phyloP scores from a whole-genome alignment of 2,113 vertebrate species.

The Colinus virginianus region DNA sequence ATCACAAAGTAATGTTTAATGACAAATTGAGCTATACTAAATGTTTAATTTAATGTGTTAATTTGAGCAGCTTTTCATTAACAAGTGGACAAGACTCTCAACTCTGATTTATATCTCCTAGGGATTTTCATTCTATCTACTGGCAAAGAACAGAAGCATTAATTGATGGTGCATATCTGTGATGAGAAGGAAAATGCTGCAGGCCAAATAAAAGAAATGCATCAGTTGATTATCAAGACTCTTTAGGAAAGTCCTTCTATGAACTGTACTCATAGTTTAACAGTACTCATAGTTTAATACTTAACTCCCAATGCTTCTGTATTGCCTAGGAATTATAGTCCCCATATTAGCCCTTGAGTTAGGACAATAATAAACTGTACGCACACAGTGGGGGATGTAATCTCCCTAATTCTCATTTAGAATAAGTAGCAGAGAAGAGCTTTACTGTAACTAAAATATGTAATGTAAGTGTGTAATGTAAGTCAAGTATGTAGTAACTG shows the following conservation, averaged over 20 bases:
- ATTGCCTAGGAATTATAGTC: accelerated
- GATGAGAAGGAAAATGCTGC: not conserved
- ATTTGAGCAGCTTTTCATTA: not conserved
- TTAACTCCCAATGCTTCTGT: not conserved
- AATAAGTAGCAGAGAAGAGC: not conserved
- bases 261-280: not conserved
- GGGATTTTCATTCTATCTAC: not conserved
- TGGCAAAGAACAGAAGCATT: not conserved
- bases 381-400: not conserved
- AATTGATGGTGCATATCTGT: not conserved
- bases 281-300: not conserved
- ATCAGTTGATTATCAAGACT: not conserved
- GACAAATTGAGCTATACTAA: not conserved
- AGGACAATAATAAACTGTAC: not conserved
- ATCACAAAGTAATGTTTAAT: not conserved
- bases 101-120: not conserved
- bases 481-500: not conserved
- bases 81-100: not conserved
- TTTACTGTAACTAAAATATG: too few relatives aligned
- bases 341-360: not conserved
- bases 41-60: not conserved
- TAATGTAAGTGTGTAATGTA: too few relatives aligned
- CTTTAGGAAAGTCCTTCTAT: not conserved
- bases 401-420: not conserved
- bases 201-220: not conserved